These are phyloP conservation scores for Cathartes aura DNA, from an alignment of 2,113 vertebrate genomes.

Conservation along the genomic window DNA sequence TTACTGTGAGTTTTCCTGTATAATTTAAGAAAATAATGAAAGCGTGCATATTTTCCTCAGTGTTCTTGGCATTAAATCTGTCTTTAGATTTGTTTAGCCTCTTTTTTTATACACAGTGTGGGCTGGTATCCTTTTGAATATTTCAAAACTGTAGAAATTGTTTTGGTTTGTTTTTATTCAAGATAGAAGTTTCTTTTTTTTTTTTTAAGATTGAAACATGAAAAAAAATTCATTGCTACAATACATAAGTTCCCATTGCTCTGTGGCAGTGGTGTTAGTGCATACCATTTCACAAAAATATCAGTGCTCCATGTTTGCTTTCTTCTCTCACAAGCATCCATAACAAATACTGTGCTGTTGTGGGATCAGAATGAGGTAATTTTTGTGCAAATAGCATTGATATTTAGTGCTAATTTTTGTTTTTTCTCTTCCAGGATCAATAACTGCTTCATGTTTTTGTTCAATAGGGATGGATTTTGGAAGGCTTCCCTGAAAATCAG, in stretches of 20 bases:
- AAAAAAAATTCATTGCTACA: background rate
- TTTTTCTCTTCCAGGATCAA: background rate
- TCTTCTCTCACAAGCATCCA: background rate
- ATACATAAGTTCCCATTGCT: background rate
- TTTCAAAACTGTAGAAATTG: conserved; percentile 62
- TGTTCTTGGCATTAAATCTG: conserved; percentile 59
- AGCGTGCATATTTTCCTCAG: conserved; percentile 57
- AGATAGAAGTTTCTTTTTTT: background rate
- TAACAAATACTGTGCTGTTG: background rate
- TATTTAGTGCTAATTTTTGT: background rate
- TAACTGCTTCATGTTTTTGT: conserved; percentile 18
- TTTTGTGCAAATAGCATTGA: background rate
- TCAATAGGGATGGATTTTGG: conserved; percentile 91
- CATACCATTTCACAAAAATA: background rate
- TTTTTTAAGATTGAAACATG: background rate
- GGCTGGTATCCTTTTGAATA: conserved; percentile 55
- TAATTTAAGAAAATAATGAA: conserved; percentile 80
- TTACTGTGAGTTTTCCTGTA: conserved; percentile 87
- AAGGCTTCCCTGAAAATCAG: conserved; percentile 84
- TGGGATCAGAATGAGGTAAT: background rate
- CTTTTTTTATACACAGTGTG: conserved; percentile 21
- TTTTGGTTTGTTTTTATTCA: background rate
- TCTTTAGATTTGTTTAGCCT: conserved; percentile 68
- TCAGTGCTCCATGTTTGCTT: background rate
- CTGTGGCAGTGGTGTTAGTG: background rate